Conservation (phyloP, 2,797 vertebrate species). For the Apodemus agrarius region DNA sequence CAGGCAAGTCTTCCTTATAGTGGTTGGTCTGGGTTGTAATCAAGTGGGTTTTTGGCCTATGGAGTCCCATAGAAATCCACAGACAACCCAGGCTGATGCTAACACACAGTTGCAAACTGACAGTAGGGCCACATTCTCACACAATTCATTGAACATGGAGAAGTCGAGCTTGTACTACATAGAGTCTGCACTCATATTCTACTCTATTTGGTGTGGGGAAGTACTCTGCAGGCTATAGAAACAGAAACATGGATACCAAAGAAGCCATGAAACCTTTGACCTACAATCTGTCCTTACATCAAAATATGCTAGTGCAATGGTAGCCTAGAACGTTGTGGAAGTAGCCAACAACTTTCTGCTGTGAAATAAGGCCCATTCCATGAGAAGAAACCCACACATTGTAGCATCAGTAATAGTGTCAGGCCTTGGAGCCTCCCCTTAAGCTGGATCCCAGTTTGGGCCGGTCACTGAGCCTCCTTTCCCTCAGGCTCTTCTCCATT, state of each 20-base stretch:
- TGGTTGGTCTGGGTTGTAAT: background rate
- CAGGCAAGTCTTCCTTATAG: background rate
- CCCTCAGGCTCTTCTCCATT: background rate
- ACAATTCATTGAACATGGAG: background rate
- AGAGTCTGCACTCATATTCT: background rate
- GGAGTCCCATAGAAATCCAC: background rate
- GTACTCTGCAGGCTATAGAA: background rate
- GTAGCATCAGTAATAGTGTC: background rate
- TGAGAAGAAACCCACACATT: background rate
- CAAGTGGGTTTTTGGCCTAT: background rate
- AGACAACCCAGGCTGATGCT: background rate
- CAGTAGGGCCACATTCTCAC: background rate
- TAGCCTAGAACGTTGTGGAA: too few species aligned
- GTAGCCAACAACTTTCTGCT: background rate
- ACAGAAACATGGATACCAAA: background rate
- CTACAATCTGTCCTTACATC: background rate
- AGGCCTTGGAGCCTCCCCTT: background rate
- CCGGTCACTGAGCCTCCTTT: background rate
- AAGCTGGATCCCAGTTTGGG: background rate
- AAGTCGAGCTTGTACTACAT: background rate
- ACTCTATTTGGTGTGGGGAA: background rate
- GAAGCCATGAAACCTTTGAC: background rate
- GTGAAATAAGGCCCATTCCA: background rate
- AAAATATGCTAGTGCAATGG: background rate
- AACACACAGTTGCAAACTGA: background rate